A percentile compares a stretch with the other conserved stretches of the same genome.
Conservation (phyloP, 2,888 invertebrate species). For the Apoda limacodes region DNA sequence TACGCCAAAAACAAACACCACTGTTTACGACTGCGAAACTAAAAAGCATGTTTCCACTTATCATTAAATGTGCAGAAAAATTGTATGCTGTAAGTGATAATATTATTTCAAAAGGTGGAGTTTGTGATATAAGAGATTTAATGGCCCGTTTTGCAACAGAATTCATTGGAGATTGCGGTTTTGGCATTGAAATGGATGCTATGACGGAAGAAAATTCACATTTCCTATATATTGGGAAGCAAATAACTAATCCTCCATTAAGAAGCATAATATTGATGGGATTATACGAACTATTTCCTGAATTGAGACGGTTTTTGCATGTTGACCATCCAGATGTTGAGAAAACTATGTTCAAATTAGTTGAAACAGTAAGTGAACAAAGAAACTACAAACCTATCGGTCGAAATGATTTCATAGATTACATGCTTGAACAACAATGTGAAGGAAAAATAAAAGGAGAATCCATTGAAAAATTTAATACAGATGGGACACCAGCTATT, state of each 20-base stretch:
- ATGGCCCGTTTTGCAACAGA: conserved; percentile 48
- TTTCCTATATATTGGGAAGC: conserved; percentile 34
- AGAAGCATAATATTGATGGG: conserved; percentile 22
- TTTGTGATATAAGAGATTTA: conserved; percentile 38
- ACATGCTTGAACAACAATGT: conserved; percentile 31
- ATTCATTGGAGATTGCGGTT: conserved; percentile 45
- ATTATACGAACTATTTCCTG: conserved; percentile 34
- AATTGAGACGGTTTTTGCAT: conserved; percentile 26
- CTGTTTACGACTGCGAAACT: conserved; percentile 42
- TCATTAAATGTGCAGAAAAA: conserved; percentile 37
- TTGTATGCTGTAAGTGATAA: conserved; percentile 26
- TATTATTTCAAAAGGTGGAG: conserved; percentile 21
- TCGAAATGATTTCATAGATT: conserved; percentile 40
- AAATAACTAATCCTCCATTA: conserved; percentile 28
- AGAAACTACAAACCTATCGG: conserved; percentile 34
- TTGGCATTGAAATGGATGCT: conserved; percentile 40
- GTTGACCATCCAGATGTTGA: conserved; percentile 27
- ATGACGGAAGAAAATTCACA: conserved; percentile 35
- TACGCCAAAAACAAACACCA: conserved; percentile 42
- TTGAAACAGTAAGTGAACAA: conserved; percentile 31
- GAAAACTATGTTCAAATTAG: conserved; percentile 27
- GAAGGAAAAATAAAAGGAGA: conserved; percentile 24
- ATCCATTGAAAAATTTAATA: conserved; percentile 18
- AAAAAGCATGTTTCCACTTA: conserved; percentile 42
- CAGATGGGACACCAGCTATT: conserved; percentile 10